Evolutionary conservation across 2,797 vertebrate species (phyloP), one percentile per base, ranked within the genome.

Genomic region (Mycteria americana): DNA sequence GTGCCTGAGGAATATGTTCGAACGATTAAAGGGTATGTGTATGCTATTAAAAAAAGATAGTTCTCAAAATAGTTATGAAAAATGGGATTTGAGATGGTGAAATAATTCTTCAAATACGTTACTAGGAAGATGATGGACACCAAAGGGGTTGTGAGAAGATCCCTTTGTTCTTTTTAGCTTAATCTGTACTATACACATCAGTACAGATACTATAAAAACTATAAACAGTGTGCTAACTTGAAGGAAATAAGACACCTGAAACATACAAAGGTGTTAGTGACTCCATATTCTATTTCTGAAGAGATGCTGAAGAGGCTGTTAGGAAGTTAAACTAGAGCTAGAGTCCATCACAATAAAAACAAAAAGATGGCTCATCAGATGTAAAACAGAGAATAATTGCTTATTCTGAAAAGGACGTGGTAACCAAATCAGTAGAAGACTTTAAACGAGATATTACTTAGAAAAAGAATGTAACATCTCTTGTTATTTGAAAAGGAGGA

Each of bases 11-110:
- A 94, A 3, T 46, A 90, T 1, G 1, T 45, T 51, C 46, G 51
- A 35, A 92, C 62, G 2, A 23, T 33, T 19, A 68, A 78, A 93
- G 62, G 96, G 98, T 98, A 93, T 9, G 95, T 80, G 15, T 51
- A 6, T 37, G 28, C 17, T 83, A 30, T 72, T 80, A 41, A 78
- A 68, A 12, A 57, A 51, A 75, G 4, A 45, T 25, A 41, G 13
- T 63, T 91, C 33, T 79, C 43, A 41, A 68, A 83, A 45, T 37
- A 59, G 13, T 75, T 68, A 18, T 13, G 14, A 86, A 59, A 57
- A 74, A 53, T 39, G 63, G 72, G 15, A 63, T 83, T 68, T 87
- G 39, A 91, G 24, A 69, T 74, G 23, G 56, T 85, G 41, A 56
- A 54, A n/a, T 67, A 24, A 82, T 31, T 70, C 24, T 70, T 60